These are phyloP conservation scores for Coccyzus lansbergi DNA, from an alignment of 2,797 vertebrate species.

Conservation along the genomic window DNA sequence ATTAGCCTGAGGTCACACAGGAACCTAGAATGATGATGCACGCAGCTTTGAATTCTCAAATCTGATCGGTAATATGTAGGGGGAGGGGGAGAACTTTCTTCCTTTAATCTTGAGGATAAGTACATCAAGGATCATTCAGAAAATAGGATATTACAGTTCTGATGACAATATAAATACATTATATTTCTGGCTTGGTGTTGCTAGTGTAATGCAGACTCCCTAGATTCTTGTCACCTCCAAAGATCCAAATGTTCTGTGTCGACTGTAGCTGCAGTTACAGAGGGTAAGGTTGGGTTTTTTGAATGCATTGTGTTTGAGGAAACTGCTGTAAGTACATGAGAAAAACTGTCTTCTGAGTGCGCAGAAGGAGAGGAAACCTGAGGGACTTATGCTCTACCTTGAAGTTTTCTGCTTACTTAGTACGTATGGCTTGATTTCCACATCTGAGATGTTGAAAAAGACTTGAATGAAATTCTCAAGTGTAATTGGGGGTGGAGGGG, in stretches of 20 bases:
- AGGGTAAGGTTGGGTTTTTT: neutral
- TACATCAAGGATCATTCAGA: neutral
- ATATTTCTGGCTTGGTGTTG: neutral
- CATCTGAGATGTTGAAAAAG: neutral
- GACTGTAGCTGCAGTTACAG: neutral
- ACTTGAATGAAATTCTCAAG: fast-evolving
- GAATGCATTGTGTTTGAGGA: neutral
- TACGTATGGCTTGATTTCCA: neutral
- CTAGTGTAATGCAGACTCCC: neutral
- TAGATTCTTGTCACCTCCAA: neutral
- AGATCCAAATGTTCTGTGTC: neutral
- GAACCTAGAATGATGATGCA: neutral
- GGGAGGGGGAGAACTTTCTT: neutral
- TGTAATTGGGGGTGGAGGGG: neutral
- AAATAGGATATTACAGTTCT: neutral
- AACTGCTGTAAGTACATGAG: neutral
- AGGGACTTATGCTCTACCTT: neutral
- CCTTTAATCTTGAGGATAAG: neutral
- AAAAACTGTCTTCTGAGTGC: neutral
- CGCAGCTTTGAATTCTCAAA: neutral
- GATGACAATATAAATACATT: neutral
- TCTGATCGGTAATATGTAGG: neutral
- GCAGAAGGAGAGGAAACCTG: neutral
- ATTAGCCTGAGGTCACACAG: neutral
- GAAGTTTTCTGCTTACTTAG: neutral